Evolutionary conservation across 2,888 invertebrate genomes (phyloP).

Genomic region (Odontocolon sp.): DNA sequence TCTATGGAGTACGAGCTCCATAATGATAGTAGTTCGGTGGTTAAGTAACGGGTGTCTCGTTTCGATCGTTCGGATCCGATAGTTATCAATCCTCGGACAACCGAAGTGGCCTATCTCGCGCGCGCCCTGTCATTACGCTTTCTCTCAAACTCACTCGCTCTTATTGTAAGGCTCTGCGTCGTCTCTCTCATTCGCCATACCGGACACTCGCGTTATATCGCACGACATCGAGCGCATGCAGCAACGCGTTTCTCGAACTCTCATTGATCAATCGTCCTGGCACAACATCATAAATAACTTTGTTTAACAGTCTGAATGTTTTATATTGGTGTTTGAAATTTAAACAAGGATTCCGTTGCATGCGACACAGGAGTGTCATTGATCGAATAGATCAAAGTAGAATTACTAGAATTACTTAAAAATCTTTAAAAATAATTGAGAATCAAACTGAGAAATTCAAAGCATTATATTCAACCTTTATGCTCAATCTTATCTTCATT

Average conservation of each 20-base stretch:
- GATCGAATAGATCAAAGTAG: too few species aligned
- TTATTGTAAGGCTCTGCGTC: not conserved
- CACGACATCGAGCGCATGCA: not conserved
- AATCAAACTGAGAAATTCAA: too few species aligned
- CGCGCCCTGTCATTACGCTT: conserved; percentile 73
- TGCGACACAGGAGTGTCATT: too few species aligned
- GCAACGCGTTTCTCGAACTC: not conserved
- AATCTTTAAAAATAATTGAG: too few species aligned
- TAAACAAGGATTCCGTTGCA: too few species aligned
- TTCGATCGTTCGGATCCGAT: conserved; percentile 75
- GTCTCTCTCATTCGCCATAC: conserved; percentile 7
- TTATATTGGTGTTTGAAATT: too few species aligned
- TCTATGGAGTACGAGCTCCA: conserved; percentile 64
- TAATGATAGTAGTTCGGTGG: conserved; percentile 76
- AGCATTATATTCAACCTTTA: too few species aligned
- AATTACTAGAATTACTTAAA: too few species aligned
- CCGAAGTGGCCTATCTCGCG: conserved; percentile 55
- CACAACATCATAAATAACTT: not conserved
- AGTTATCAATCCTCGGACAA: conserved; percentile 74
- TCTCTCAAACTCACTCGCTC: conserved; percentile 17
- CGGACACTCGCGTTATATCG: conserved; percentile 11
- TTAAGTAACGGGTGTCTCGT: conserved; percentile 78
- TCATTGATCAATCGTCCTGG: not conserved
- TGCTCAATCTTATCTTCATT: too few species aligned
- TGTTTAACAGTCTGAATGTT: not conserved